Evolutionary conservation across 1,140 invertebrate genomes (phyloP).

Genomic region (Pomacea maculata): DNA sequence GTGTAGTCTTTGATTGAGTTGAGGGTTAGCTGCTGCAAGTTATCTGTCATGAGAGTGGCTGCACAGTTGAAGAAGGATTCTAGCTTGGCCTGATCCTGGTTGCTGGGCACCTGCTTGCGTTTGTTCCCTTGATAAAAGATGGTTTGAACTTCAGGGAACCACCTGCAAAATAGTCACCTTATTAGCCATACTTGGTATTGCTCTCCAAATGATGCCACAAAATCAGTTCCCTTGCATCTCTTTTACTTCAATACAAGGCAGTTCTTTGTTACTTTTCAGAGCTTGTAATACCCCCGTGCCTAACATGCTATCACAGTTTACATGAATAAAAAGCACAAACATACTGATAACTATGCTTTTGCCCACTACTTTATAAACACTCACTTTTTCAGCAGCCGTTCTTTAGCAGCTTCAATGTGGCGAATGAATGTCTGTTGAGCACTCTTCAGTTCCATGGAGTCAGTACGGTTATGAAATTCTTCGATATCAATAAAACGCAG

Average conservation of each 20-base stretch:
- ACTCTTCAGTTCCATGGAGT: constrained; percentile 69
- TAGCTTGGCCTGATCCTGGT: constrained; percentile 73
- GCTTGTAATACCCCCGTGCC: too few species aligned
- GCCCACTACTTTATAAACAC: constrained; percentile 17
- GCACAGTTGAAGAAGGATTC: constrained; percentile 85
- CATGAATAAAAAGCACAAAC: too few species aligned
- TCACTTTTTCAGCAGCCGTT: constrained; percentile 68
- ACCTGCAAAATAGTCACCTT: constrained; percentile 54
- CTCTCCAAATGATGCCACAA: too few species aligned
- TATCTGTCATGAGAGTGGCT: constrained; percentile 85
- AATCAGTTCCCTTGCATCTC: too few species aligned
- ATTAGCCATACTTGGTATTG: too few species aligned
- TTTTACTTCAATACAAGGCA: too few species aligned
- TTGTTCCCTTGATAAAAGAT: constrained; percentile 75
- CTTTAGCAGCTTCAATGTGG: constrained; percentile 69
- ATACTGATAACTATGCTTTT: too few species aligned
- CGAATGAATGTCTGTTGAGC: constrained; percentile 69
- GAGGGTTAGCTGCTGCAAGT: constrained; percentile 82
- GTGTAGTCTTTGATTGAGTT: constrained; percentile 82
- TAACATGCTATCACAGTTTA: too few species aligned
- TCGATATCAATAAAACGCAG: constrained; percentile 70
- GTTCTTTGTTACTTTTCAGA: too few species aligned
- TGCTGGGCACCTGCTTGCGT: constrained; percentile 78
- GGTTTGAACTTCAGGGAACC: constrained; percentile 72
- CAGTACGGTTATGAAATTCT: constrained; percentile 64